A percentile compares a stretch with the other conserved stretches of the same genome.
These are phyloP conservation scores for Mystacornis crossleyi DNA, from an alignment of 2,113 vertebrate species.

Conservation along the genomic window DNA sequence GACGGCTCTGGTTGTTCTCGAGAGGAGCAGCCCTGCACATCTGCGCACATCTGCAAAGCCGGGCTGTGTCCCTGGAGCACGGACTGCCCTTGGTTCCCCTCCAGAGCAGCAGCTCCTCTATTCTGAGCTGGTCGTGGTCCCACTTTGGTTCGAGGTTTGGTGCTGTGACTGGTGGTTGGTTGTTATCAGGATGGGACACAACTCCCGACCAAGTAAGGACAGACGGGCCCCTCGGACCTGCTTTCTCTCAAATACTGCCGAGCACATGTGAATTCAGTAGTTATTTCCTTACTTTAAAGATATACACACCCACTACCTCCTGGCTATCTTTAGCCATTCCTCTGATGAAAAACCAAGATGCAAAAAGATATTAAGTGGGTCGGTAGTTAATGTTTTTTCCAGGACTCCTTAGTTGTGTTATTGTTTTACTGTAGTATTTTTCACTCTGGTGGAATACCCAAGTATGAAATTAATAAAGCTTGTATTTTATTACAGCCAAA, in stretches of 20 bases:
- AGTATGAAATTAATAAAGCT: constrained; percentile 66
- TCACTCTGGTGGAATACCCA: constrained; percentile 47
- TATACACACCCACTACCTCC: constrained; percentile 15
- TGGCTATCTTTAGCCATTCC: constrained; percentile 42
- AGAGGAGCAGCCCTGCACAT: background rate
- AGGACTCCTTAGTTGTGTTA: constrained; percentile 18
- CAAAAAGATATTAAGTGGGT: constrained; percentile 47
- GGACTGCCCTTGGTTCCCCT: background rate
- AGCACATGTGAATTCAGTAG: constrained; percentile 25
- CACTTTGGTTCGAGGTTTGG: background rate
- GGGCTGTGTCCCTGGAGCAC: fast-evolving
- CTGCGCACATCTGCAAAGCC: background rate
- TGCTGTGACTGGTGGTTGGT: background rate
- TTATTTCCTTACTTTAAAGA: constrained; percentile 56
- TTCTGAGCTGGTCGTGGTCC: background rate
- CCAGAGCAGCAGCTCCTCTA: background rate
- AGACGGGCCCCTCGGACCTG: constrained; percentile 30
- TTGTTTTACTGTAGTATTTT: constrained; percentile 61
- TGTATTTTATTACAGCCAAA: constrained; percentile 62
- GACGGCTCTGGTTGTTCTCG: background rate
- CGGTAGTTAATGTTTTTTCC: constrained; percentile 63
- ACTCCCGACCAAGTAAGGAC: background rate
- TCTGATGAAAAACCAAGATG: constrained; percentile 65
- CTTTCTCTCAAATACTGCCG: background rate
- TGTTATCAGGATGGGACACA: background rate